Conservation (phyloP, 2,797 vertebrate genomes). For the Phoxinus dragarum region DNA sequence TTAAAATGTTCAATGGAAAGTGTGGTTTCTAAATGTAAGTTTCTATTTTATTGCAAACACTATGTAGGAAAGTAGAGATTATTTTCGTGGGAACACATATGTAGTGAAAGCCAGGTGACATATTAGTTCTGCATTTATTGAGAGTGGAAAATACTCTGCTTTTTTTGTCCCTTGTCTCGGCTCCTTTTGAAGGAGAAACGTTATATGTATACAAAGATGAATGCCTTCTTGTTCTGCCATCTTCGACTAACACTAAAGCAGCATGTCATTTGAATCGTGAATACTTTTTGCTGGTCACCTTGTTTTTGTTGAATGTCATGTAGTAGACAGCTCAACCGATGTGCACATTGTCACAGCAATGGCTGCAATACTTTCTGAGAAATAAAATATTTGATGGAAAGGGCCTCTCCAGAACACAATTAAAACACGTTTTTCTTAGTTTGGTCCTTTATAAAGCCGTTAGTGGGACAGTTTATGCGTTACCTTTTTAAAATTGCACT, state of each 20-base stretch:
- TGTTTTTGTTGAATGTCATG: neutral
- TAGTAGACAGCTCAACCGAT: neutral
- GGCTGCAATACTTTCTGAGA: neutral
- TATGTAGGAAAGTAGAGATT: conserved; percentile 4
- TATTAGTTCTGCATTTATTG: neutral
- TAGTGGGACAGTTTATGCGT: neutral
- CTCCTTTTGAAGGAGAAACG: neutral
- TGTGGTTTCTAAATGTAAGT: neutral
- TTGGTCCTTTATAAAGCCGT: neutral
- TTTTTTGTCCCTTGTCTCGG: neutral
- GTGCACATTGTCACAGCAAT: neutral
- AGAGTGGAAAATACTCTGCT: neutral
- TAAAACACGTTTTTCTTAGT: neutral
- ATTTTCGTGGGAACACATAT: neutral
- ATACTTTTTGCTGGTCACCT: neutral
- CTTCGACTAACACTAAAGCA: conserved; percentile 34
- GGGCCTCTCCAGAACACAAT: too few relatives aligned
- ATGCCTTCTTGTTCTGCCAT: conserved; percentile 9
- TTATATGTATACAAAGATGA: neutral
- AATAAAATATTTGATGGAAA: neutral
- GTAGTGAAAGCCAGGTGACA: neutral
- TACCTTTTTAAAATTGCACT: neutral
- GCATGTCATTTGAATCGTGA: neutral
- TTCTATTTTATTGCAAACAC: neutral
- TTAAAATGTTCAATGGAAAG: neutral